Evolutionary conservation across 2,888 invertebrate genomes (phyloP).

Genomic region (Biston stratarius): DNA sequence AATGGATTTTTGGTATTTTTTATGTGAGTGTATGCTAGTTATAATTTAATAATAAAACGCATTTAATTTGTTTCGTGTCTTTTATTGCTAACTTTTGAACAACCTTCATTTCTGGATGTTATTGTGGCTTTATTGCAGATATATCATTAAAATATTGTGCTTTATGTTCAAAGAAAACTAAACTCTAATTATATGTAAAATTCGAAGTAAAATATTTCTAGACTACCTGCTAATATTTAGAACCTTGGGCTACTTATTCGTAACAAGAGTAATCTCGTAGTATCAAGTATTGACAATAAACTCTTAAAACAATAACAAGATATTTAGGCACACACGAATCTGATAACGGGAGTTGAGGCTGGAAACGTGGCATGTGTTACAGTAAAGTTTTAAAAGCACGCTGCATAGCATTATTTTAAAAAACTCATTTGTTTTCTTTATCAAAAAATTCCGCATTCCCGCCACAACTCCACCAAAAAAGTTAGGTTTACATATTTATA

Average conservation of each 20-base stretch:
- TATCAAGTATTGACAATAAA: slow-evolving; percentile 46
- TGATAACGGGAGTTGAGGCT: background rate
- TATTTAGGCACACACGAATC: slow-evolving; percentile 8
- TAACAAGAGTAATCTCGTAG: slow-evolving; percentile 1
- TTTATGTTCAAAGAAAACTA: background rate
- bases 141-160: no score
- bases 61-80: slow-evolving; percentile 17
- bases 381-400: no score
- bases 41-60: slow-evolving; percentile 31
- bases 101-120: background rate
- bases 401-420: no score
- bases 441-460: no score
- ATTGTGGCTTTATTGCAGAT: background rate
- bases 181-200: background rate
- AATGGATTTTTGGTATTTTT: slow-evolving; percentile 16
- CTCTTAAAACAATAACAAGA: slow-evolving; percentile 62
- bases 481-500: no score
- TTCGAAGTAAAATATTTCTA: slow-evolving; percentile 1
- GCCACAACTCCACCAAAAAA: no score
- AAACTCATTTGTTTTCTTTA: no score
- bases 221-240: slow-evolving; percentile 21
- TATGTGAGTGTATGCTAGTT: slow-evolving; percentile 12
- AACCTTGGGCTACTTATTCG: slow-evolving; percentile 18
- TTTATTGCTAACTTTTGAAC: slow-evolving; percentile 14
- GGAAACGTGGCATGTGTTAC: no score